Percentiles rank a stretch among this genome's conserved stretches.
These are phyloP conservation scores for Enchytraeus crypticus DNA, from an alignment of 2,888 invertebrate species.

Conservation along the genomic window DNA sequence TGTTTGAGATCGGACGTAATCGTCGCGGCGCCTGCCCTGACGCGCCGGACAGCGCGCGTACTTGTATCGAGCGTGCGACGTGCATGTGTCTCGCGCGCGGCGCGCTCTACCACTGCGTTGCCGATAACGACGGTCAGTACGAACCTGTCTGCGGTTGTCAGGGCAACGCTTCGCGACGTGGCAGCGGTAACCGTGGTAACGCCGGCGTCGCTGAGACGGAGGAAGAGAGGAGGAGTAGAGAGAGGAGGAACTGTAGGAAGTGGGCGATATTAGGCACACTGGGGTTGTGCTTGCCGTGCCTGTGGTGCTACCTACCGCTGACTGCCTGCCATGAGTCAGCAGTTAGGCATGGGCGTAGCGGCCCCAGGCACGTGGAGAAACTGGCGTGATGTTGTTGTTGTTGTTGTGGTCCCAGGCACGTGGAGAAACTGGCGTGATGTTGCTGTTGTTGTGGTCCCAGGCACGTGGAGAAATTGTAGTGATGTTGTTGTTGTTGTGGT, in stretches of 20 bases:
- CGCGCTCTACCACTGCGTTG: conserved; percentile 85
- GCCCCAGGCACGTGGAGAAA: neutral
- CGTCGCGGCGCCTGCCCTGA: conserved; percentile 63
- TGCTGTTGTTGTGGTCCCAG: conserved; percentile 76
- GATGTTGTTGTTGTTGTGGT: conserved; percentile 2
- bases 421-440: too few species aligned
- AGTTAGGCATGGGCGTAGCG: conserved; percentile 50
- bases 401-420: conserved; percentile 65
- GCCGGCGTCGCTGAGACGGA: neutral
- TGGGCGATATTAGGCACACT: conserved; percentile 79
- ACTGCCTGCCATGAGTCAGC: conserved; percentile 75
- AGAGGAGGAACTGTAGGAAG: conserved; percentile 54
- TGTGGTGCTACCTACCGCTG: conserved; percentile 85
- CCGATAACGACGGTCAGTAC: conserved; percentile 75
- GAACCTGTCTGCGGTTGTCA: conserved; percentile 71
- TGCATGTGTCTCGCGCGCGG: conserved; percentile 81
- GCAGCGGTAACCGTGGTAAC: conserved; percentile 9
- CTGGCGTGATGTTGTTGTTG: neutral
- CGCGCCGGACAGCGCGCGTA: conserved; percentile 72
- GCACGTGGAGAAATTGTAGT: conserved; percentile 15
- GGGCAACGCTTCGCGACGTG: conserved; percentile 50
- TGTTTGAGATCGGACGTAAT: conserved; percentile 73
- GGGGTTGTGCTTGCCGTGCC: conserved; percentile 78
- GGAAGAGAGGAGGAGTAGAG: too few species aligned
- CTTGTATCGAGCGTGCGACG: conserved; percentile 68